Conservation (phyloP, 2,797 vertebrate genomes). For the Lophotriccus pileatus region DNA sequence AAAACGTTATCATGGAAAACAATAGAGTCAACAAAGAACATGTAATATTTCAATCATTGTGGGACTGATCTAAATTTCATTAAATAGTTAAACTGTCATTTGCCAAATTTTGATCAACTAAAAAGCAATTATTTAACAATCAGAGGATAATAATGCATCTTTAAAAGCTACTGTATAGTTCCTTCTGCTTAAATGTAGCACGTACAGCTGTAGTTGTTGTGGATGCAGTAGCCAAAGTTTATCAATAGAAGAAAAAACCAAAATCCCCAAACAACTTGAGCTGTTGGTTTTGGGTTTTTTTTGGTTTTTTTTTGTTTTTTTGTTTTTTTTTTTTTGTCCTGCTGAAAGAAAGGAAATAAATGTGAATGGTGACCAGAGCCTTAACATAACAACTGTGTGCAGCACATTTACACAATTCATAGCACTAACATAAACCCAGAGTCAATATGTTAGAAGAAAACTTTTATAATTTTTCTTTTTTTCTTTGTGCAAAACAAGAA, state of each 20-base stretch:
- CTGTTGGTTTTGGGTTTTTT: constrained; percentile 1
- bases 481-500: constrained; percentile 78
- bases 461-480: constrained; percentile 35
- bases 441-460: constrained; percentile 62
- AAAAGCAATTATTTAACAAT: neutral
- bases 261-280: constrained; percentile 62
- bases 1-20: constrained; percentile 22
- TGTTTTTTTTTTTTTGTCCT: constrained; percentile 76
- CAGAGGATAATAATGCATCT: constrained; percentile 70
- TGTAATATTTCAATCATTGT: neutral
- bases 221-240: constrained; percentile 69
- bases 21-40: constrained; percentile 30
- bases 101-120: neutral
- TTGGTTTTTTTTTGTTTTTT: constrained; percentile 45
- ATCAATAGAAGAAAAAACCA: constrained; percentile 59
- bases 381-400: constrained; percentile 66
- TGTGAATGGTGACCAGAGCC: constrained; percentile 64
- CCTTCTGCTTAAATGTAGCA: constrained; percentile 65
- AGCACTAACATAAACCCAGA: constrained; percentile 61
- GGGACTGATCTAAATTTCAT: neutral
- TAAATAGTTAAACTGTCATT: neutral
- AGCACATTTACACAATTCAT: constrained; percentile 61
- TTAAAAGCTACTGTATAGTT: constrained; percentile 69
- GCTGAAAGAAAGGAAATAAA: constrained; percentile 77
- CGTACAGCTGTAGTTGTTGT: constrained; percentile 61